These are phyloP conservation scores for Gasterosteus aculeatus DNA, from an alignment of 2,113 vertebrate species.

Conservation along the genomic window DNA sequence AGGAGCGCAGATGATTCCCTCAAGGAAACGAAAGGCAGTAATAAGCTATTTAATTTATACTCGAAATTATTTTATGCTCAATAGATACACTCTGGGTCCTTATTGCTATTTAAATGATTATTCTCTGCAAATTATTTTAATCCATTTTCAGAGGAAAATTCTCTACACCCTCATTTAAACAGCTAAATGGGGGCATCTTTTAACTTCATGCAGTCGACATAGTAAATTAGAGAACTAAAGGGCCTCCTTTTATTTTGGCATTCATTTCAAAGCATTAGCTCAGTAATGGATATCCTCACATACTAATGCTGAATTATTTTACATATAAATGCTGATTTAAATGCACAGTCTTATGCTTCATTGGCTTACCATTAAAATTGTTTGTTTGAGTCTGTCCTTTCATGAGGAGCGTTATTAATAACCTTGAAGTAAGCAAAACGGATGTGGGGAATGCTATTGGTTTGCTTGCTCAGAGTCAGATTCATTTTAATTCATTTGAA, in stretches of 20 bases:
- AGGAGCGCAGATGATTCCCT: slow-evolving; percentile 70
- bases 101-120: slow-evolving; percentile 87
- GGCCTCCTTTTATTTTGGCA: slow-evolving; percentile 75
- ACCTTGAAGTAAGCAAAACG: slow-evolving; percentile 47
- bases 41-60: slow-evolving; percentile 87
- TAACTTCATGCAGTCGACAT: slow-evolving; percentile 79
- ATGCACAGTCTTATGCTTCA: slow-evolving; percentile 52
- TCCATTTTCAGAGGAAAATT: slow-evolving; percentile 84
- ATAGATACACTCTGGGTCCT: slow-evolving; percentile 82
- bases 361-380: slow-evolving; percentile 53
- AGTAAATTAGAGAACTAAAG: slow-evolving; percentile 80
- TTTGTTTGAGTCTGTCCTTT: slow-evolving; percentile 57
- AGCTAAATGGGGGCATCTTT: slow-evolving; percentile 84
- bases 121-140: slow-evolving; percentile 85
- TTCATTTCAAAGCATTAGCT: slow-evolving; percentile 76
- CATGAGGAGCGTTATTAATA: slow-evolving; percentile 51
- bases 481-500: slow-evolving; percentile 17
- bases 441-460: neutral
- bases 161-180: slow-evolving; percentile 83
- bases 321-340: slow-evolving; percentile 75
- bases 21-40: slow-evolving; percentile 81
- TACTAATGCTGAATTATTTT: slow-evolving; percentile 75
- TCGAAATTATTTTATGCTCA: slow-evolving; percentile 85
- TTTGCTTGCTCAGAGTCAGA: neutral
- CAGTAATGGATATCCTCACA: slow-evolving; percentile 75